Percentiles rank a stretch among this genome's conserved stretches.
Evolutionary conservation across 2,113 vertebrate species (phyloP).

Genomic region (Carassius auratus): DNA sequence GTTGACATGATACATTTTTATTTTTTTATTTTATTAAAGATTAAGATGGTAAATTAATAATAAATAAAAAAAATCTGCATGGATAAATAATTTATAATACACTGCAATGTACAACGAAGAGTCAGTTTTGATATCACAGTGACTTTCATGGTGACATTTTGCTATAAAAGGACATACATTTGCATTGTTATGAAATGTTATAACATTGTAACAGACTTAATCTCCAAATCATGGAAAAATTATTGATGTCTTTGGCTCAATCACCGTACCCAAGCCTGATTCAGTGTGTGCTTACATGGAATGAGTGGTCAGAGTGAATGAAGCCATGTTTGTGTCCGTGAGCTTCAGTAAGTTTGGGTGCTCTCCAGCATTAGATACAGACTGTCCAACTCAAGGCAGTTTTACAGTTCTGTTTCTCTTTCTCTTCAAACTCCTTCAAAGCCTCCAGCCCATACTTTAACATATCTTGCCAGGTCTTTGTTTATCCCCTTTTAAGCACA

Average conservation of each 20-base stretch:
- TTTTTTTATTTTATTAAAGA: too few species aligned
- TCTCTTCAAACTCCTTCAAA: slow-evolving; percentile 1
- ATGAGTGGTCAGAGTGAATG: background rate
- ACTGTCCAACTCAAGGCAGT: background rate
- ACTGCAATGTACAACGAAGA: too few species aligned
- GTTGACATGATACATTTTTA: too few species aligned
- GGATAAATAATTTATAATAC: too few species aligned
- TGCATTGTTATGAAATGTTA: background rate
- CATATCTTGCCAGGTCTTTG: slow-evolving; percentile 41
- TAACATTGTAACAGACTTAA: background rate
- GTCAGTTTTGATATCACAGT: too few species aligned
- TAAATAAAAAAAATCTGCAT: background rate
- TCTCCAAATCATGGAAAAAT: background rate
- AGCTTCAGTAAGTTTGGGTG: background rate
- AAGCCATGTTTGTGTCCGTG: background rate
- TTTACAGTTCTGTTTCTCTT: slow-evolving; percentile 35
- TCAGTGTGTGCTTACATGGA: background rate
- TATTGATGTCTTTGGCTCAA: background rate
- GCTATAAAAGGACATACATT: background rate
- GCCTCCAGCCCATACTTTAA: background rate
- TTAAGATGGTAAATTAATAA: too few species aligned
- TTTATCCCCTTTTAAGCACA: slow-evolving; percentile 9
- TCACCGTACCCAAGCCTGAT: background rate
- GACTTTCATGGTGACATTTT: background rate
- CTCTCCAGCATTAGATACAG: background rate